phyloP scores from a whole-genome alignment of 2,113 vertebrate species.

The Gopherus evgoodei region DNA sequence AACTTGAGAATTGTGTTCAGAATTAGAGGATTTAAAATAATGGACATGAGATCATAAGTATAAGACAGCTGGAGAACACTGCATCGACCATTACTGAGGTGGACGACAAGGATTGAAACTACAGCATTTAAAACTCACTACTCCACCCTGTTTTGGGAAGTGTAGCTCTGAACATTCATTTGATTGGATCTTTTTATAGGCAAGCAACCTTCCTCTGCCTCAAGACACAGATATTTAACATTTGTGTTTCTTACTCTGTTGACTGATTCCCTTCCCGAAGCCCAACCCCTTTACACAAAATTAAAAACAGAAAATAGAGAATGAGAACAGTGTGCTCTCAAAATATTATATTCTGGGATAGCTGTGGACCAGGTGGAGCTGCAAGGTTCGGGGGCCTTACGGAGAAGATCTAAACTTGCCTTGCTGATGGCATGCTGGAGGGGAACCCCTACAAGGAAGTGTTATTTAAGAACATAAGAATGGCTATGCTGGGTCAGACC shows the following conservation, averaged over 20 bases:
- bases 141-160: slow-evolving; percentile 49
- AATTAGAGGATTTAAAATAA: neutral
- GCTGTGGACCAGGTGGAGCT: neutral
- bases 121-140: neutral
- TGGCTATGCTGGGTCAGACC: too few species aligned
- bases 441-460: neutral
- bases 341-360: neutral
- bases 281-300: neutral
- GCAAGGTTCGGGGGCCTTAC: neutral
- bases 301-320: neutral
- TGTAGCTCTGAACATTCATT: neutral
- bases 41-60: neutral
- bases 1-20: slow-evolving; percentile 3
- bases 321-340: neutral
- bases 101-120: slow-evolving; percentile 20
- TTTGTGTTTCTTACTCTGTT: neutral
- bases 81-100: neutral
- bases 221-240: neutral
- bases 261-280: neutral
- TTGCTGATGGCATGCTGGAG: neutral
- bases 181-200: neutral
- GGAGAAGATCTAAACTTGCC: neutral
- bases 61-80: neutral
- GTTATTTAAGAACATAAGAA: too few species aligned
- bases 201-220: neutral